These are phyloP conservation scores for Helarctos malayanus DNA, from an alignment of 2,797 vertebrate genomes.

Conservation along the genomic window DNA sequence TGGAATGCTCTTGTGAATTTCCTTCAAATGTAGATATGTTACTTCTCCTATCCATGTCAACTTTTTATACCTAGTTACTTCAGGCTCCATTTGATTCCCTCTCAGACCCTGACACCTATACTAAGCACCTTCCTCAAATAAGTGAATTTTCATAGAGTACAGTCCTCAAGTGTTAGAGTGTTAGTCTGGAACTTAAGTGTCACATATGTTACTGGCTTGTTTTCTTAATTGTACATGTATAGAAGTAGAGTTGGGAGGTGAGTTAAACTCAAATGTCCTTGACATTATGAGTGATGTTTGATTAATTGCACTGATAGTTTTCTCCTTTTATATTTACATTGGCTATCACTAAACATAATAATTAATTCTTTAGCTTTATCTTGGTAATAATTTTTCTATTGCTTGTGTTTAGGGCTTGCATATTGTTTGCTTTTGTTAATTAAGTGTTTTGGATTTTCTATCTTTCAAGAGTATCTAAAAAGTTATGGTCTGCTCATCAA, in stretches of 20 bases:
- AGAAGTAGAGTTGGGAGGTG: background rate
- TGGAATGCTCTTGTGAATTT: background rate
- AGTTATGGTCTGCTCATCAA: background rate
- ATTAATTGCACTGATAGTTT: background rate
- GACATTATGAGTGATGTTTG: background rate
- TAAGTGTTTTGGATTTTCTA: background rate
- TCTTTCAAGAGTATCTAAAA: background rate
- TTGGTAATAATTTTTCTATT: background rate
- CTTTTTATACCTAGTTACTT: background rate
- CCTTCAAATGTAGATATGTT: background rate
- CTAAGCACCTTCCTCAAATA: background rate
- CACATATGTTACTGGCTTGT: background rate
- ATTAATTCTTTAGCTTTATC: background rate
- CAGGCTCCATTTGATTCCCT: background rate
- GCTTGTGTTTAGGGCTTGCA: background rate
- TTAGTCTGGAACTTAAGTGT: background rate
- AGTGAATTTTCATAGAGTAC: background rate
- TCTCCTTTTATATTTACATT: background rate
- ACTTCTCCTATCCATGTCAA: background rate
- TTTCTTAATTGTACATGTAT: background rate
- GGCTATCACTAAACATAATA: background rate
- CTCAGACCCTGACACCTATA: background rate
- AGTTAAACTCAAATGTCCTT: background rate
- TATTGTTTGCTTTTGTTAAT: constrained; percentile 6
- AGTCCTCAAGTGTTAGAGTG: background rate